phyloP scores from a whole-genome alignment of 2,113 vertebrate genomes.

The Sterrhoptilus dennistouni region DNA sequence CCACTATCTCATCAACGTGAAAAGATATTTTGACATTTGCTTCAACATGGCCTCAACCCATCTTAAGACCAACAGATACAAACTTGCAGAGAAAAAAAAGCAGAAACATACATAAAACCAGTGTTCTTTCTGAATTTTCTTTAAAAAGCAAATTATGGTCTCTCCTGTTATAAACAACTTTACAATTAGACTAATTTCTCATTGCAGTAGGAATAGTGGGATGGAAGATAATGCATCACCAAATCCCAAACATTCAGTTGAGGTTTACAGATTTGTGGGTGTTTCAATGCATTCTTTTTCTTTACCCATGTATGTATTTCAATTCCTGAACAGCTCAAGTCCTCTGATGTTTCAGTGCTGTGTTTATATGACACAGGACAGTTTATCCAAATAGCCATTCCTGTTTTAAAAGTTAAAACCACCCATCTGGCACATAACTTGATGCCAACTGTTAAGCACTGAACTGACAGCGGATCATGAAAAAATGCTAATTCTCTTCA shows the following conservation, averaged over 20 bases:
- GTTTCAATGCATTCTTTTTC: background rate
- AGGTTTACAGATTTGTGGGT: background rate
- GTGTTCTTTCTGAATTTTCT: background rate
- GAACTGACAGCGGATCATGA: constrained; percentile 22
- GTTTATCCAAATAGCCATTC: constrained; percentile 54
- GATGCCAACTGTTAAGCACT: constrained; percentile 55
- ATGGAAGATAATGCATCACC: background rate
- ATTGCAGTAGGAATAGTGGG: rapidly evolving
- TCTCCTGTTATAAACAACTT: background rate
- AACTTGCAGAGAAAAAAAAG: background rate
- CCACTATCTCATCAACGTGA: background rate
- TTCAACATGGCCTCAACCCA: background rate
- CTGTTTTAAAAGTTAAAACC: constrained; percentile 60
- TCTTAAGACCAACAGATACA: background rate
- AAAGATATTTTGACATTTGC: background rate
- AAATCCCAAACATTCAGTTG: background rate
- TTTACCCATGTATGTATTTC: background rate
- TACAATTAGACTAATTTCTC: background rate
- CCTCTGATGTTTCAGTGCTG: background rate
- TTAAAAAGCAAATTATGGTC: background rate
- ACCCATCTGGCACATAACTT: constrained; percentile 57
- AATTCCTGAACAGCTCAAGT: background rate
- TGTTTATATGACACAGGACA: constrained; percentile 19
- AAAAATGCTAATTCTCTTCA: constrained; percentile 36
- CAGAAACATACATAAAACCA: background rate